Evolutionary conservation across 2,797 vertebrate species (phyloP).

Genomic region (Loriculus beryllinus): DNA sequence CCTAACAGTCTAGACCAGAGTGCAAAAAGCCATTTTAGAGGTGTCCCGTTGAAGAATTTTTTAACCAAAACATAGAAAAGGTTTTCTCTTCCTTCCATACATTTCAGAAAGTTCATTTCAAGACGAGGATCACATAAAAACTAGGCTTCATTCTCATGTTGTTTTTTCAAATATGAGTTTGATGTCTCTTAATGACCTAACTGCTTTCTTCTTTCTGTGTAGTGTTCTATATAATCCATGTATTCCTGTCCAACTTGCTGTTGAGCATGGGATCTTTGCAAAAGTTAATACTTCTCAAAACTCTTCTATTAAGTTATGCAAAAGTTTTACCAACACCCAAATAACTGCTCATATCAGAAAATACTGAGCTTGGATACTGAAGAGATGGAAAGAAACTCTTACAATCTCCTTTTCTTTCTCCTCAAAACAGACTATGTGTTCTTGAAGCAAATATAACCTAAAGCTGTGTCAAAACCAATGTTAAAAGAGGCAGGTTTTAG

Average conservation of each 20-base stretch:
- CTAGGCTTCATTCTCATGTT: not conserved
- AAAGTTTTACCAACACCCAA: not conserved
- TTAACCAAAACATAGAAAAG: not conserved
- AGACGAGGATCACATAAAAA: not conserved
- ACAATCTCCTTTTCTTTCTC: not conserved
- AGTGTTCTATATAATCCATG: not conserved
- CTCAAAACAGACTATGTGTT: not conserved
- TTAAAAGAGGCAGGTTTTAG: not conserved
- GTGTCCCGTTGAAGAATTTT: not conserved
- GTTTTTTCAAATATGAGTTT: not conserved
- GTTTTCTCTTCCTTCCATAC: not conserved
- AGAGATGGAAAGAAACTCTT: not conserved
- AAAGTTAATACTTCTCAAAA: not conserved
- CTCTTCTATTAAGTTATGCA: not conserved
- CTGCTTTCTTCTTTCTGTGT: not conserved
- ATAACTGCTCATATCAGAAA: not conserved
- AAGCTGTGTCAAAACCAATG: not conserved
- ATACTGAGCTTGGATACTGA: not conserved
- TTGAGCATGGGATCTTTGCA: not conserved
- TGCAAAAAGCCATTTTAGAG: not conserved
- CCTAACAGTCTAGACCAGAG: not conserved
- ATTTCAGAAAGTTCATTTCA: not conserved
- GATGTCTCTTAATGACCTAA: not conserved
- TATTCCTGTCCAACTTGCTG: not conserved
- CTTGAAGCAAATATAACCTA: not conserved